Evolutionary conservation across 2,113 vertebrate genomes (phyloP).

Genomic region (Sturnira hondurensis): DNA sequence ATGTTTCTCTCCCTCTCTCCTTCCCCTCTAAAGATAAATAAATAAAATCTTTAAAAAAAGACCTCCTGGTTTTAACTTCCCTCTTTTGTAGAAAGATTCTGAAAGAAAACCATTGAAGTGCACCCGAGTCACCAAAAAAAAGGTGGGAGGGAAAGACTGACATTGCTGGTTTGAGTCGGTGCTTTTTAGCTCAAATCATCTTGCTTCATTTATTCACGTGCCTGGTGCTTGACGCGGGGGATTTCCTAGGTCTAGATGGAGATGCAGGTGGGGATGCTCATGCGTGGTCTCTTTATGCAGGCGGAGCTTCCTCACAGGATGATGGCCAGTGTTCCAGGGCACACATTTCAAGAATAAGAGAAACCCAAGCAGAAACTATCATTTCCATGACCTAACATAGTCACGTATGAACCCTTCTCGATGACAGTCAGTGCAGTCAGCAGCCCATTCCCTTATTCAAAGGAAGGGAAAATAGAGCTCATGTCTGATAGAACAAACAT

Average conservation of each 20-base stretch:
- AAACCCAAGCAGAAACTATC: neutral
- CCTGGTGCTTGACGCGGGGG: neutral
- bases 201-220: neutral
- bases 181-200: no score
- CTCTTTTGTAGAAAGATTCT: constrained; percentile 28
- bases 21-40: no score
- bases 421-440: neutral
- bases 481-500: neutral
- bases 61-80: neutral
- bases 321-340: no score
- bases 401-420: neutral
- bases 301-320: no score
- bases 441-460: neutral
- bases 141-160: neutral
- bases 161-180: neutral
- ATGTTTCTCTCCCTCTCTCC: no score
- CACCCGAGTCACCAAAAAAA: neutral
- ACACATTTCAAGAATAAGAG: neutral
- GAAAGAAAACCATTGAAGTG: constrained; percentile 31
- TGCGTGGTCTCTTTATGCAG: no score
- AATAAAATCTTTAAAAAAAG: no score
- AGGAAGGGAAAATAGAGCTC: neutral
- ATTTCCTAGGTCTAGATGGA: neutral
- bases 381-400: neutral
- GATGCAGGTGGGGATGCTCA: neutral